Percentiles rank a stretch among this genome's conserved stretches.
Evolutionary conservation across 1,140 invertebrate genomes (phyloP).

Genomic region (Parapsyche elsis): DNA sequence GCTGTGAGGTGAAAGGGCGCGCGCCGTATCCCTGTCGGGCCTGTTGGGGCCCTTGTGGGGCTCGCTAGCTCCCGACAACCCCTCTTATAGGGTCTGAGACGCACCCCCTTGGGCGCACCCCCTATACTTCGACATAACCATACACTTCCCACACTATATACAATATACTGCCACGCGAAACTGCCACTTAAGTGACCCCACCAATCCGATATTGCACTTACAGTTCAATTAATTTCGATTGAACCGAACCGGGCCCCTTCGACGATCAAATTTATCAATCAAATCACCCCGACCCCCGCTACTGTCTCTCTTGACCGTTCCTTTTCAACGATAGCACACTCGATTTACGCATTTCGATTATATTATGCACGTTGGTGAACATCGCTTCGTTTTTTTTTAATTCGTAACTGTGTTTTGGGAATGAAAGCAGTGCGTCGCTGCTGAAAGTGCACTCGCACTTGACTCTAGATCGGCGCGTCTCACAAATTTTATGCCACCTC

Average conservation of each 20-base stretch:
- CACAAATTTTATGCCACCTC: background rate
- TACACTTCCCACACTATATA: background rate
- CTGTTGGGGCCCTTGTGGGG: conserved; percentile 46
- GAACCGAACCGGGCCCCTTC: background rate
- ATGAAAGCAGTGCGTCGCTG: background rate
- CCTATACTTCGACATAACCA: conserved; percentile 34
- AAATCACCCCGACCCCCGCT: background rate
- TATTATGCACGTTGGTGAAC: conserved; percentile 22
- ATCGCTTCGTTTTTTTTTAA: background rate
- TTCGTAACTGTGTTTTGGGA: too few relatives aligned
- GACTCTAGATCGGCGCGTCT: conserved; percentile 1
- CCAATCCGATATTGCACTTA: background rate
- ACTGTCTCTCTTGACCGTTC: background rate
- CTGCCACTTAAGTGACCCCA: background rate
- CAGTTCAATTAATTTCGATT: too few relatives aligned
- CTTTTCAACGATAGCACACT: background rate
- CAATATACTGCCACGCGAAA: background rate
- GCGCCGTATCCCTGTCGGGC: conserved; percentile 7
- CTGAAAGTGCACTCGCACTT: background rate
- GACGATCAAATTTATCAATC: background rate
- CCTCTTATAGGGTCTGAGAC: conserved; percentile 49
- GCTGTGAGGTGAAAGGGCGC: background rate
- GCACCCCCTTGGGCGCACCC: conserved; percentile 34
- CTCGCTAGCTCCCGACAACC: conserved; percentile 35
- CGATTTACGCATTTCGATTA: conserved; percentile 37